Evolutionary conservation across 2,888 invertebrate genomes (phyloP).

Genomic region (Oconnorella tubifera): DNA sequence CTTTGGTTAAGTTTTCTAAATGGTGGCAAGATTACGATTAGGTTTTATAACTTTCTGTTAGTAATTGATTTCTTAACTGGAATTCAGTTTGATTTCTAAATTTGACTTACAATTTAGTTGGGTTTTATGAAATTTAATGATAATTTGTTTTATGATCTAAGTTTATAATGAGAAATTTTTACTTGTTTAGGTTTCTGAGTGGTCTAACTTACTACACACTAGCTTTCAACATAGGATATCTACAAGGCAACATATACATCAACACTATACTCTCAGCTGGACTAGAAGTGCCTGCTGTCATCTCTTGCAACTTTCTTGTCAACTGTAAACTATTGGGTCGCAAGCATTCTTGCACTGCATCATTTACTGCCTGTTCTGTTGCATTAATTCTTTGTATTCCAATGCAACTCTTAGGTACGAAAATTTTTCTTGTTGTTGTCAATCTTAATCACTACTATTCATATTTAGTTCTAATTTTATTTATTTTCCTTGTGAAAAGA

Average conservation of each 20-base stretch:
- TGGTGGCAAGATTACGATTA: too few relatives aligned
- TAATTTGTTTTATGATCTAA: too few relatives aligned
- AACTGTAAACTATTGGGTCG: conserved; percentile 9
- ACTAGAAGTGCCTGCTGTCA: conserved; percentile 13
- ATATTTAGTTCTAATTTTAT: not conserved
- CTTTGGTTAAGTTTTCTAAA: too few relatives aligned
- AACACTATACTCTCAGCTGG: conserved; percentile 12
- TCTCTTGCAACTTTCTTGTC: conserved; percentile 5
- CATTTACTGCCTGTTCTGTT: conserved; percentile 4
- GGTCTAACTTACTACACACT: conserved; percentile 22
- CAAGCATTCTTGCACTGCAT: not conserved
- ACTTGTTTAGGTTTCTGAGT: conserved; percentile 29
- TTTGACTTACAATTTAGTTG: too few relatives aligned
- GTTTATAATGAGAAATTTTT: too few relatives aligned
- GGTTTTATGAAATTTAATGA: too few relatives aligned
- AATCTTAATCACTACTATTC: not conserved
- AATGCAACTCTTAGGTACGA: conserved; percentile 6
- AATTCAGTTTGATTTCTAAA: not conserved
- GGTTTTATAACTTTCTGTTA: too few relatives aligned
- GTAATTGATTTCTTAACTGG: too few relatives aligned
- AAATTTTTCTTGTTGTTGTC: too few relatives aligned
- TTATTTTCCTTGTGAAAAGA: too few relatives aligned
- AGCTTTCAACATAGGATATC: conserved; percentile 12
- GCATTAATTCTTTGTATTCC: conserved; percentile 12
- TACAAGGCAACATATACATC: conserved; percentile 11